Percentiles rank a stretch among this genome's conserved stretches.
phyloP scores from a whole-genome alignment of 1,140 invertebrate species.

The Periplaneta americana region DNA sequence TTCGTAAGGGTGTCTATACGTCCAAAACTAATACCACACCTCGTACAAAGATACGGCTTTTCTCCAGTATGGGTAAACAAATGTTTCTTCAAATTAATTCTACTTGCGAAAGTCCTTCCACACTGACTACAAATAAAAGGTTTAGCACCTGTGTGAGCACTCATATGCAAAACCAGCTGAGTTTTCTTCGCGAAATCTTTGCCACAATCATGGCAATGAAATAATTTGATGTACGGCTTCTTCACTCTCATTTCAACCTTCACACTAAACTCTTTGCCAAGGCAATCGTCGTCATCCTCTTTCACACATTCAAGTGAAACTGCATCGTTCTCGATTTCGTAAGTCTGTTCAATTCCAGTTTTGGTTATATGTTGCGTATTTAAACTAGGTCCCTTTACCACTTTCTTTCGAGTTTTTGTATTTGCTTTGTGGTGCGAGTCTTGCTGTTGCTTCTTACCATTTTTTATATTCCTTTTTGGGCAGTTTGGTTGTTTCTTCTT shows the following conservation, averaged over 20 bases:
- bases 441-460: neutral
- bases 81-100: neutral
- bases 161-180: neutral
- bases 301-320: neutral
- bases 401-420: neutral
- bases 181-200: neutral
- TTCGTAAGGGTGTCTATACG: neutral
- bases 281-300: neutral
- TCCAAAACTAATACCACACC: neutral
- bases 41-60: conserved; percentile 6
- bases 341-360: neutral
- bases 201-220: neutral
- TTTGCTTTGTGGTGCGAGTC: neutral
- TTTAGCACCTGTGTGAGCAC: conserved; percentile 7
- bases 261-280: neutral
- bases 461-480: neutral
- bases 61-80: conserved; percentile 4
- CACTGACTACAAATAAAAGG: conserved; percentile 8
- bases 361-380: neutral
- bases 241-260: neutral
- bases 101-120: neutral
- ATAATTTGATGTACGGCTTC: neutral
- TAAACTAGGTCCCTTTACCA: neutral
- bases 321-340: neutral
- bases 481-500: neutral